Base-by-base conservation (phyloP, 2,797 vertebrate species). In the Dallia pectoralis region DNA sequence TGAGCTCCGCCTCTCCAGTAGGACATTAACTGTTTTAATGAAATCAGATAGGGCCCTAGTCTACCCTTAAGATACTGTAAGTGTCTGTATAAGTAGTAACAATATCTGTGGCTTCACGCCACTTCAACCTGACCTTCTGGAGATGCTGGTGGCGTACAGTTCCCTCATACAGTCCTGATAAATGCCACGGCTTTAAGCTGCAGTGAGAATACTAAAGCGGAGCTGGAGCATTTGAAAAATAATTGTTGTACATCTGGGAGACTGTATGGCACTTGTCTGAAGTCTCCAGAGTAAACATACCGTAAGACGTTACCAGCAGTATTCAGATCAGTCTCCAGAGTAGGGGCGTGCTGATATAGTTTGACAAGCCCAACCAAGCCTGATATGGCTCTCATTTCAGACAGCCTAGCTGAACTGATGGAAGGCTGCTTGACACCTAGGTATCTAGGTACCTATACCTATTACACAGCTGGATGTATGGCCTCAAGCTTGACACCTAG, bases 1-100 rank as follows among this genome's bases (percentile, higher is more conserved):
- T n/a, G 72, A 74, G 77, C 77, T 64, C 67, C 70, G 74, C 66
- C 47, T 40, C 74, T 75, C 74, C 77, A 79, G 53, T 74, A 79
- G 71, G 53, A 49, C 40, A 59, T 33, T 66, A 22, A 22, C n/a
- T 74, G 73, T 27, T 61, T 19, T 56, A 56, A 56, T 56, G n/a
- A n/a, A 56, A 77, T 70, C 62, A 82, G 61, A 79, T 79, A 33
- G 71, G 72, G 80, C 65, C 49, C 56, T 73, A 22, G 8, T 62
- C 70, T 80, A 69, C 69, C n/a, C 49, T 29, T 53, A 76, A 48
- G 16, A 69, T n/a, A 33, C 49, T 51, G 49, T 16, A 51, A 51
- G 51, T 63, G 61, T 63, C 29, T 30, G 14, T 11, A 25, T 63
- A 29, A 63, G 61, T 22, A 22, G n/a, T 2, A n/a, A 53, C 51